Base-by-base conservation (phyloP, 2,113 vertebrate species). In the Bungarus multicinctus region DNA sequence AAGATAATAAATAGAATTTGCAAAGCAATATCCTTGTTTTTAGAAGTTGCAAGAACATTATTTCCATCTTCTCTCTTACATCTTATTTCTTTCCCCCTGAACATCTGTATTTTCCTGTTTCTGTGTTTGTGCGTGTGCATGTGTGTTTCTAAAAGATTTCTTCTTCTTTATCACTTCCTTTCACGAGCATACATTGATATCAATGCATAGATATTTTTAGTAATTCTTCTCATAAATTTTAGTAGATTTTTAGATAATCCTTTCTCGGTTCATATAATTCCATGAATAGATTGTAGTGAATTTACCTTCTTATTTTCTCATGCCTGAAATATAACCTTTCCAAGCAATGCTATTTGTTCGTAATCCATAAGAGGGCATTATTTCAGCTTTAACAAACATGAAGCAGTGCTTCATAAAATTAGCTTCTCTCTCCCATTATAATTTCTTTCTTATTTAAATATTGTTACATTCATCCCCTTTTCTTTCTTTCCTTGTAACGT, bases 301-400 rank as follows among this genome's bases (percentile, higher is more conserved):
- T 85, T 47, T 89, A 53, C 39, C 45, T 9, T 89, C 50, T 12
- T 52, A 34, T 92, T 92, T 89, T 45, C 52, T 64, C 30, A 23
- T 43, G 10, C 55, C 16, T n/a, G 12, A 39, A 52, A 57, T 54
- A 9, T 86, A 86, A 87, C 20, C 14, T 92, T 57, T 57, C n/a
- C 27, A 34, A 93, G 43, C 5, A 90, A 87, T 90, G 92, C 58
- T 85, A 90, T 90, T 90, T 93, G 88, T 86, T 87, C 18, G 86
- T 81, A 12, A 90, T 93, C 92, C 74, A 93, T 93, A 90, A 90
- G 74, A 64, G 89, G 81, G 89, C 89, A 93, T 90, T 64, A 93
- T 90, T 90, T 87, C 54, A 93, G 55, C 47, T 39, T 64, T 90
- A 60, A 57, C 43, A 58, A 90, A 39, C 30, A 90, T 47, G 50